A percentile compares a stretch with the other conserved stretches of the same genome.
phyloP scores from a whole-genome alignment of 2,888 invertebrate species.

The Agrypnus murinus region DNA sequence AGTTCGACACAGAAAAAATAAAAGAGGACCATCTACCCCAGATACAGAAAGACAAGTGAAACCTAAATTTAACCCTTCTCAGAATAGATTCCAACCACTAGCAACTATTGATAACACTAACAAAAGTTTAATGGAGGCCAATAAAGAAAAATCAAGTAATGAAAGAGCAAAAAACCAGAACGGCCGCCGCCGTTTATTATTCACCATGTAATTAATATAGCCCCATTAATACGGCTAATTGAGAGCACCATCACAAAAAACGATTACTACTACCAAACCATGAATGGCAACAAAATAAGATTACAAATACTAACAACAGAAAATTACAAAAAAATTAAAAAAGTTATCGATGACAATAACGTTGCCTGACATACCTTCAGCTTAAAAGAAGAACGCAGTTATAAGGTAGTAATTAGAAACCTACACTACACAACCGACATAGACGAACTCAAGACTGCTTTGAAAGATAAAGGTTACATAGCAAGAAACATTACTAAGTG shows the following conservation, averaged over 20 bases:
- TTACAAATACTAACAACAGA: conserved; percentile 14
- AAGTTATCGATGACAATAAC: neutral
- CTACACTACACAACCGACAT: conserved; percentile 24
- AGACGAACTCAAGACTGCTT: conserved; percentile 10
- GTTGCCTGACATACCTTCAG: conserved; percentile 14
- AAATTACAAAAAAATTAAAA: conserved; percentile 14
- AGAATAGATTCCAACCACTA: conserved; percentile 10
- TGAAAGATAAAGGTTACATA: conserved; percentile 17
- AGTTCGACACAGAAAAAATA: conserved; percentile 11
- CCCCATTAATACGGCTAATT: conserved; percentile 8
- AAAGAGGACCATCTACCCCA: conserved; percentile 10
- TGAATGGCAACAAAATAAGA: conserved; percentile 21
- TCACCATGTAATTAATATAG: conserved; percentile 9
- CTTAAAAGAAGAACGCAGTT: conserved; percentile 14
- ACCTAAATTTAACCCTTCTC: neutral
- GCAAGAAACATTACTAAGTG: conserved; percentile 14
- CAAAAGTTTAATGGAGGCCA: neutral
- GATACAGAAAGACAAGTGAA: conserved; percentile 8
- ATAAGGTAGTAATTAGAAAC: conserved; percentile 17
- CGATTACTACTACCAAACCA: conserved; percentile 14
- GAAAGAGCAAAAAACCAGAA: conserved; percentile 1
- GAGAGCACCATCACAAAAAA: conserved; percentile 11
- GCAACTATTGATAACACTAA: conserved; percentile 3
- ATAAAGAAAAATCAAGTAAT: neutral
- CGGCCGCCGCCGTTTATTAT: neutral